A percentile compares a stretch with the other conserved stretches of the same genome.
Evolutionary conservation across 2,797 vertebrate species (phyloP).

Genomic region (Halcyon chelicuti): DNA sequence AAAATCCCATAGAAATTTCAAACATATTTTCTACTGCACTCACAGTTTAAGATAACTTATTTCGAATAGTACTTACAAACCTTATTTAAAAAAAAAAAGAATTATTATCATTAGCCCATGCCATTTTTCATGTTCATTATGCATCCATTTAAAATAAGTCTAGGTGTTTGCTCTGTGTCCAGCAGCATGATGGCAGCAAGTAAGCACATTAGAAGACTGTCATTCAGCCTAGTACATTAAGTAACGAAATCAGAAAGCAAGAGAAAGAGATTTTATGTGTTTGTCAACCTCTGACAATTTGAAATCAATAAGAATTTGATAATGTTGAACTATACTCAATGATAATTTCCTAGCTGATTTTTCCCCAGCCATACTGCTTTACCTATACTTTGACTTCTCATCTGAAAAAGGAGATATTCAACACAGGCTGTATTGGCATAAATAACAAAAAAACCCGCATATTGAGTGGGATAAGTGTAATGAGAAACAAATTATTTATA

Average conservation of each 20-base stretch:
- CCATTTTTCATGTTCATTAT: neutral
- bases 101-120: neutral
- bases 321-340: neutral
- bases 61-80: neutral
- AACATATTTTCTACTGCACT: neutral
- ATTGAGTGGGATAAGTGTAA: neutral
- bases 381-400: neutral
- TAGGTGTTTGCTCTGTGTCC: neutral
- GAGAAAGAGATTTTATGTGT: neutral
- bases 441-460: neutral
- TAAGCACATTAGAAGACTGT: neutral
- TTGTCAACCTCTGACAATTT: slow-evolving; percentile 7
- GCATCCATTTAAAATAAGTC: neutral
- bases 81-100: neutral
- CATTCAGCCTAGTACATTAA: neutral
- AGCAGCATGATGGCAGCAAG: neutral
- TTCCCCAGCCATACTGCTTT: neutral
- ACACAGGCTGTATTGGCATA: neutral
- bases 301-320: slow-evolving; percentile 39
- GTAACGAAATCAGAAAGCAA: slow-evolving; percentile 21
- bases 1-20: neutral
- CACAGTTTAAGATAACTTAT: neutral
- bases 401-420: neutral
- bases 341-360: neutral
- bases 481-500: slow-evolving; percentile 9